Evolutionary conservation across 2,888 invertebrate genomes (phyloP), one percentile per base, ranked within the genome.

Genomic region (Eupithecia inturbata): DNA sequence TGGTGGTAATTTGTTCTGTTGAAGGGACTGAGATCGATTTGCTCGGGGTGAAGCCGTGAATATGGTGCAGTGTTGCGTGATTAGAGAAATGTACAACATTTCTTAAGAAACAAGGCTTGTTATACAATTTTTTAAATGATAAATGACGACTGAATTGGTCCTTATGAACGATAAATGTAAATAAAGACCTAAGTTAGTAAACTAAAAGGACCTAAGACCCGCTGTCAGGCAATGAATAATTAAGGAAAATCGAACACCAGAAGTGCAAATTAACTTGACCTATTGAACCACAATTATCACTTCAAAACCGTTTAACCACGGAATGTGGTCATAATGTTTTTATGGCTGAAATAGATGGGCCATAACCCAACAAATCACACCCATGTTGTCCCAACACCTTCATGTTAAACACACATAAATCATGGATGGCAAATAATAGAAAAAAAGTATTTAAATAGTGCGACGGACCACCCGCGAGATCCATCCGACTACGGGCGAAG

Each of bases 391-490:
- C 90, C 90, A 89, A 92, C 92, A 93, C 91, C 88, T 92, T 88
- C 89, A 88, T 89, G 91, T 90, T 91, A 89, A 90, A 87, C 89
- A 88, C 90, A 92, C 90, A 91, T 92, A 91, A 90, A 92, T 92
- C 92, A 91, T 87, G 87, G 87, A 85, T 88, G 84, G 92, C 92
- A 93, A 93, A 93, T 92, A 92, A 89, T 90, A 89, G 86, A 86
- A 88, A 88, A n/a, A 92, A 91, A 86, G 90, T 92, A 92, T 92
- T 92, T 90, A 91, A 90, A 92, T 90, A 91, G 90, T 89, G 85
- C 87, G 67, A 83, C 86, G 84, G 94, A 94, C 94, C 94, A 94
- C 94, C 93, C 94, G 89, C 82, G 90, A 86, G 91, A 91, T 88
- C 89, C 88, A 81, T 74, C 83, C 84, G 81, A 82, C 87, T 82